Conservation (phyloP, 2,113 vertebrate species). For the Hippolais icterina region DNA sequence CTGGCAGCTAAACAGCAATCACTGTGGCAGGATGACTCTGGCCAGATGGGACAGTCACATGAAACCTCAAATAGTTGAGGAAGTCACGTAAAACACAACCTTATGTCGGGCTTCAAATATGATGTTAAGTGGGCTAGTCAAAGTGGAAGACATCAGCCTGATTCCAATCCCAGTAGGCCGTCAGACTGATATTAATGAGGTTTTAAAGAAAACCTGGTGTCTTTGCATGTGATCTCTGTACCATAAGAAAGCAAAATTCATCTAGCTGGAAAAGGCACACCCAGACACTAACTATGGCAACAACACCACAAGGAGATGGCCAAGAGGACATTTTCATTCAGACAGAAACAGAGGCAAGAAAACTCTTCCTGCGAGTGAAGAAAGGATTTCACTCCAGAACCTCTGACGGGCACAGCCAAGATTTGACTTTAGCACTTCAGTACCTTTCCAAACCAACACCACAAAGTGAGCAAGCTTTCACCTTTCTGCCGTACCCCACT, state of each 20-base stretch:
- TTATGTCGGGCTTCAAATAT: not conserved
- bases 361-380: accelerated
- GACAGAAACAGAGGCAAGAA: not conserved
- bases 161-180: not conserved
- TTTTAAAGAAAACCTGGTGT: not conserved
- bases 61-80: not conserved
- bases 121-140: not conserved
- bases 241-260: not conserved
- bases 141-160: not conserved
- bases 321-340: accelerated
- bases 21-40: not conserved
- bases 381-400: not conserved
- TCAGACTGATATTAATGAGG: not conserved
- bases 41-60: not conserved
- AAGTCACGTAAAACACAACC: not conserved
- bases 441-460: not conserved
- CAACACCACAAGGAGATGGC: accelerated
- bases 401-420: not conserved
- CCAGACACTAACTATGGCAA: not conserved
- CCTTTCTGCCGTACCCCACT: accelerated
- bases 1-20: not conserved
- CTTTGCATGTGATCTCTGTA: not conserved
- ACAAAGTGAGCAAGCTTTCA: accelerated
- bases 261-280: not conserved
- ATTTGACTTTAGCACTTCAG: not conserved